These are phyloP conservation scores for Acipenser ruthenus DNA, from an alignment of 2,797 vertebrate genomes.

Conservation along the genomic window DNA sequence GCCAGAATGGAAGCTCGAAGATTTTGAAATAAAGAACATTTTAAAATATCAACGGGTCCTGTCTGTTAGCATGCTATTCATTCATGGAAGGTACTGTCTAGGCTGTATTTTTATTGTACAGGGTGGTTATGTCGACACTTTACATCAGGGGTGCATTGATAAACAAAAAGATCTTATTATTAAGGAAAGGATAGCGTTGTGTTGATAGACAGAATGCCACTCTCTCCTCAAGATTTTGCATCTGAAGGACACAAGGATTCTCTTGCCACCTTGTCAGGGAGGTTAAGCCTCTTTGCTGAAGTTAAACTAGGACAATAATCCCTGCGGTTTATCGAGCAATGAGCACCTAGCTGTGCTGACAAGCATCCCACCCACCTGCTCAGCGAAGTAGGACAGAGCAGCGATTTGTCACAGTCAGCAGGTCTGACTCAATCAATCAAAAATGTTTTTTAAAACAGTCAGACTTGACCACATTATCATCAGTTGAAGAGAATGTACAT, in stretches of 20 bases:
- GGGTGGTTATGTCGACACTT: too few species aligned
- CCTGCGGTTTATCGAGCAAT: slow-evolving; percentile 68
- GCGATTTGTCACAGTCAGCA: slow-evolving; percentile 61
- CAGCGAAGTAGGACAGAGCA: slow-evolving; percentile 65
- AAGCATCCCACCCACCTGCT: slow-evolving; percentile 55
- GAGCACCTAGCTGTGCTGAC: slow-evolving; percentile 65
- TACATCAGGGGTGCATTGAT: too few species aligned
- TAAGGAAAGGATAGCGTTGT: neutral
- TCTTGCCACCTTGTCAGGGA: slow-evolving; percentile 63
- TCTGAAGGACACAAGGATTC: slow-evolving; percentile 68
- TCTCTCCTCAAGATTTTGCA: slow-evolving; percentile 37
- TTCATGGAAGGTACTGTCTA: too few species aligned
- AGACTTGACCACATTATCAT: too few species aligned
- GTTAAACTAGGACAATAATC: slow-evolving; percentile 78
- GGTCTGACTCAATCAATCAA: slow-evolving; percentile 33
- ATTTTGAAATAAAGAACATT: too few species aligned
- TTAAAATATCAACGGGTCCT: too few species aligned
- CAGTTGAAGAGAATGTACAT: too few species aligned
- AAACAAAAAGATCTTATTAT: too few species aligned
- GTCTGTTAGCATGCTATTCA: too few species aligned
- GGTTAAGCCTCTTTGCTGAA: slow-evolving; percentile 76
- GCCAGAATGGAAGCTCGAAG: too few species aligned
- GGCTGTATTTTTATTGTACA: too few species aligned
- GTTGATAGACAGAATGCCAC: slow-evolving; percentile 32
- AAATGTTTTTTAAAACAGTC: too few species aligned